Percentiles rank a stretch among this genome's conserved stretches.
phyloP scores from a whole-genome alignment of 2,888 invertebrate genomes.

The Parelbella ahira region DNA sequence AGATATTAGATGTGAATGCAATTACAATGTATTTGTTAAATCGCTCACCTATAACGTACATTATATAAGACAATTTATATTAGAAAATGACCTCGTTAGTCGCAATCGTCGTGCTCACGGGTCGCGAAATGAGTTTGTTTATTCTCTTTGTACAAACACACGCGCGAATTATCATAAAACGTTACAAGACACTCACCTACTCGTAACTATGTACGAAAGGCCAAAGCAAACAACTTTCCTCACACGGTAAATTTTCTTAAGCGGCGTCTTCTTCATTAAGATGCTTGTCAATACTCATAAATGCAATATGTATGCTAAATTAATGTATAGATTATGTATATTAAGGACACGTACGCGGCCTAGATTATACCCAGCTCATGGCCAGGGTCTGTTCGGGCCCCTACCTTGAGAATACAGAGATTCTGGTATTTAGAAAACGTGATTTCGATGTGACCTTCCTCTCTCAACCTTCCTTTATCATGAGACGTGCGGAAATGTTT shows the following conservation, averaged over 20 bases:
- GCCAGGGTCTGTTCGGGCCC: conserved; percentile 22
- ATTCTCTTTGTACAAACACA: neutral
- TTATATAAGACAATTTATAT: conserved; percentile 8
- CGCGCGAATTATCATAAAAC: conserved; percentile 1
- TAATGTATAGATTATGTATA: conserved; percentile 18
- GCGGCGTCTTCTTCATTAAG: conserved; percentile 9
- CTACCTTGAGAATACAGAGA: conserved; percentile 18
- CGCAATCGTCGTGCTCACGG: neutral
- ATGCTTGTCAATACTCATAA: conserved; percentile 15
- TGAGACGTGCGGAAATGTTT: conserved; percentile 13
- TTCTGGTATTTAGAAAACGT: conserved; percentile 16
- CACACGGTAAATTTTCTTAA: conserved; percentile 12
- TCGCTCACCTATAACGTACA: neutral
- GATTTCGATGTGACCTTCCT: conserved; percentile 14
- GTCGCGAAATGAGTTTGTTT: conserved; percentile 1
- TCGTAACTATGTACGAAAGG: neutral
- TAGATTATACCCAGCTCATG: conserved; percentile 18
- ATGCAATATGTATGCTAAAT: conserved; percentile 22
- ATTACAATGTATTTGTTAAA: conserved; percentile 7
- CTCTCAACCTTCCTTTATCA: conserved; percentile 12
- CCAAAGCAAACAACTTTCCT: conserved; percentile 9
- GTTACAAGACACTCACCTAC: too few relatives aligned
- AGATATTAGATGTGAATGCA: conserved; percentile 3
- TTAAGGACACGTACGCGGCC: conserved; percentile 14
- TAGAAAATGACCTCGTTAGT: conserved; percentile 2